phyloP scores from a whole-genome alignment of 2,888 invertebrate genomes.

The Temnothorax unifasciatus region DNA sequence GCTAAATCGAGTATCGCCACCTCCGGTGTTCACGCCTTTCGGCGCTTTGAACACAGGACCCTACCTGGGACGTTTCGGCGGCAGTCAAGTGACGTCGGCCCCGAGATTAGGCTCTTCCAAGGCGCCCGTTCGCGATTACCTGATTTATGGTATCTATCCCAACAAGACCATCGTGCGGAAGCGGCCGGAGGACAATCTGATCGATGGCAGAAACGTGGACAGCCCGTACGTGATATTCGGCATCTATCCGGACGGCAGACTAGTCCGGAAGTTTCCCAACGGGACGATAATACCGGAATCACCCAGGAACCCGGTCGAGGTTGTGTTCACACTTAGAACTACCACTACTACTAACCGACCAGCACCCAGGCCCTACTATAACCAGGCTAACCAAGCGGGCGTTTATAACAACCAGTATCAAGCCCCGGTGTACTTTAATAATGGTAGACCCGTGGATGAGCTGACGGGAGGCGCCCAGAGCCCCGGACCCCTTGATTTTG shows the following conservation, averaged over 20 bases:
- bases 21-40: constrained; percentile 19
- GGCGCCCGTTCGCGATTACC: constrained; percentile 90
- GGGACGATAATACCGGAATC: constrained; percentile 92
- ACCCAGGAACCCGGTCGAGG: constrained; percentile 84
- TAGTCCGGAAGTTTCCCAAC: constrained; percentile 93
- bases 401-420: constrained; percentile 80
- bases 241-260: constrained; percentile 92
- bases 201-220: constrained; percentile 90
- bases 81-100: constrained; percentile 79
- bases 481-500: constrained; percentile 81
- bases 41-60: constrained; percentile 61
- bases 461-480: constrained; percentile 76
- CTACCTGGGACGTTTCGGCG: constrained; percentile 81
- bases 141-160: constrained; percentile 92
- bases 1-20: constrained; percentile 1
- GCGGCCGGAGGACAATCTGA: constrained; percentile 90
- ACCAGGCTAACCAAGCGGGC: constrained; percentile 80
- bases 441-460: constrained; percentile 78
- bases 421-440: constrained; percentile 80
- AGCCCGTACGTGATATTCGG: constrained; percentile 92
- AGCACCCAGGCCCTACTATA: constrained; percentile 77
- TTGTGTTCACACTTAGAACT: constrained; percentile 85
- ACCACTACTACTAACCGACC: constrained; percentile 84
- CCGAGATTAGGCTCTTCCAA: constrained; percentile 81
- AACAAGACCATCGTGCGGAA: constrained; percentile 93